Evolutionary conservation across 2,113 vertebrate species (phyloP), one percentile per base, ranked within the genome.

Genomic region (Corythoichthys intestinalis): DNA sequence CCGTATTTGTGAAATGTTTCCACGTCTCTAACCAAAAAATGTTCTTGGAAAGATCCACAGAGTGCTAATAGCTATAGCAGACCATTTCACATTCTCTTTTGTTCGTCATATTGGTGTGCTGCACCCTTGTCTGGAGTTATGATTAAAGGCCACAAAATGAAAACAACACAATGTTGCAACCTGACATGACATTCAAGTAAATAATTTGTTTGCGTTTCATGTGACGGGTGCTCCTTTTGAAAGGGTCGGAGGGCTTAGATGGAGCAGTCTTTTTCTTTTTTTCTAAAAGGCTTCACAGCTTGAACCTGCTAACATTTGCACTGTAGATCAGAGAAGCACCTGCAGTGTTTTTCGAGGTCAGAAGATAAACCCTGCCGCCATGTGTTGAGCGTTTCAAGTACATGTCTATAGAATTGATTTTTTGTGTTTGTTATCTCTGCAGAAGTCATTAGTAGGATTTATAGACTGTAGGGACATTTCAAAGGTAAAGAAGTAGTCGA

Each of bases 211-310:
- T 62, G 35, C 54, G 52, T 82, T 82, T 80, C 44, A 74, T 72
- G 66, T 79, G 61, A 38, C 49, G 38, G 66, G 17, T 67, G 59
- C 60, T 59, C 41, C 61, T 81, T 82, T 85, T 88, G 62, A 78
- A 79, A 76, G n/a, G 52, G 69, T 75, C 69, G 39, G n/a, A 44
- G 62, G 46, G 73, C 47, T 86, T 65, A 78, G 64, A 65, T 49
- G 69, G 65, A 50, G 67, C 63, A 59, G 67, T 67, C 59, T 60
- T 6, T 58, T 73, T 78, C 76, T 76, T 73, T 41, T 79, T 35
- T 69, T 44, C 41, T 44, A 44, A 87, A 91, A 87, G 83, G 84
- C 71, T 81, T 80, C 20, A 12, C 61, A 71, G 75, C 87, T 65
- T 70, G 59, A 58, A 61, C 67, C 17, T 66, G 34, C 2, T 37